phyloP scores from a whole-genome alignment of 2,113 vertebrate genomes.

The Pavo muticus region DNA sequence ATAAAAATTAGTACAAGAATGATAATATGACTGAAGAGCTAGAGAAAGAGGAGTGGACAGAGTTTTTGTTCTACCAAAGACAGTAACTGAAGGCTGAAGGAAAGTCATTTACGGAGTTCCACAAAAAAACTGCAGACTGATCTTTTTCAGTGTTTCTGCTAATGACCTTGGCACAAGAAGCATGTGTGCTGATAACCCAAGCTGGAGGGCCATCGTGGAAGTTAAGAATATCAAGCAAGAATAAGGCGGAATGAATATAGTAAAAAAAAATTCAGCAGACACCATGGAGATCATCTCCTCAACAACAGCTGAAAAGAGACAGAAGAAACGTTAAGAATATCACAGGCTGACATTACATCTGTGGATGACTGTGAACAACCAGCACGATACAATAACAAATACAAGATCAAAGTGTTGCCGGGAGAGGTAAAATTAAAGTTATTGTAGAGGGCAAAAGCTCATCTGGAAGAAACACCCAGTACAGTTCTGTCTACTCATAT shows the following conservation, averaged over 20 bases:
- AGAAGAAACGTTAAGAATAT: background rate
- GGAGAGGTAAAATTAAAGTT: background rate
- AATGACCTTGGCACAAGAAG: background rate
- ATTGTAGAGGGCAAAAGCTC: background rate
- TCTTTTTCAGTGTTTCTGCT: background rate
- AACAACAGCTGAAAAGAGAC: background rate
- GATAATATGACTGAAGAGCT: background rate
- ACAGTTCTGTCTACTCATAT: background rate
- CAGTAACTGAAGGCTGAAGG: background rate
- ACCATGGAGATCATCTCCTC: background rate
- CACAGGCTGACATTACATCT: background rate
- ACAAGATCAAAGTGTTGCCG: background rate
- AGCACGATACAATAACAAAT: background rate
- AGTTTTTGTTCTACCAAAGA: background rate
- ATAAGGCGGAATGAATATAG: background rate
- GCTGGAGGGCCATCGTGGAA: background rate
- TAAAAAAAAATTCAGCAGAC: background rate
- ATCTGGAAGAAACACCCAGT: background rate
- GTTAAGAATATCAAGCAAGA: conserved; percentile 2
- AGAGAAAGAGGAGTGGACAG: background rate
- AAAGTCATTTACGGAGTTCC: background rate
- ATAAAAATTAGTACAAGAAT: background rate
- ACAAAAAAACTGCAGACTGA: background rate
- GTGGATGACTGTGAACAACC: background rate
- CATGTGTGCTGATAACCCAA: background rate